These are phyloP conservation scores for Drosophila ambigua DNA, from an alignment of 1,140 invertebrate genomes.

Conservation along the genomic window DNA sequence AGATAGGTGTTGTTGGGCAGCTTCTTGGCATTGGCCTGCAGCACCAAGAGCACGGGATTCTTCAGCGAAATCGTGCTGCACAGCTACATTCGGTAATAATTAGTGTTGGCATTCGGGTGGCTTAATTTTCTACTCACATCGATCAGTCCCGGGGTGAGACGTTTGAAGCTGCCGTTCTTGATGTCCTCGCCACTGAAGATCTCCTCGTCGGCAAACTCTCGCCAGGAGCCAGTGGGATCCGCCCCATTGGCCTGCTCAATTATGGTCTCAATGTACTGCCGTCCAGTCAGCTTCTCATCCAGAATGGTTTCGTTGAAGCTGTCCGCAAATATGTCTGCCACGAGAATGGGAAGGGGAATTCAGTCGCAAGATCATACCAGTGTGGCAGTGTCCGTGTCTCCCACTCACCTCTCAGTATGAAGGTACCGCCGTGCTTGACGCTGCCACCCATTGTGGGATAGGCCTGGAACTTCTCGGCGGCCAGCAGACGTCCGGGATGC, in stretches of 20 bases:
- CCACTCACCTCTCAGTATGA: slow-evolving; percentile 70
- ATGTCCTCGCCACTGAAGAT: slow-evolving; percentile 64
- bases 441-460: slow-evolving; percentile 79
- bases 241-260: slow-evolving; percentile 76
- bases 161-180: slow-evolving; percentile 70
- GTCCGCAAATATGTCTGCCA: slow-evolving; percentile 71
- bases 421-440: slow-evolving; percentile 78
- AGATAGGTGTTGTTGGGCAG: slow-evolving; percentile 74
- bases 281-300: slow-evolving; percentile 62
- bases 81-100: slow-evolving; percentile 41
- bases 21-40: slow-evolving; percentile 80
- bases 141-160: slow-evolving; percentile 70
- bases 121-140: slow-evolving; percentile 60
- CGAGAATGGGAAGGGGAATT: neutral
- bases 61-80: slow-evolving; percentile 78
- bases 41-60: slow-evolving; percentile 75
- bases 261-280: slow-evolving; percentile 71
- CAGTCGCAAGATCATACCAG: too few relatives aligned
- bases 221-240: slow-evolving; percentile 74
- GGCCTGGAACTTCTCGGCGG: slow-evolving; percentile 67
- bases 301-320: slow-evolving; percentile 72
- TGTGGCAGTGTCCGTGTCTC: neutral
- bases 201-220: slow-evolving; percentile 70
- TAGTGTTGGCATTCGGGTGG: neutral
- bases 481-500: slow-evolving; percentile 71